Evolutionary conservation across 2,113 vertebrate genomes (phyloP).

Genomic region (Ardeotis arabs): DNA sequence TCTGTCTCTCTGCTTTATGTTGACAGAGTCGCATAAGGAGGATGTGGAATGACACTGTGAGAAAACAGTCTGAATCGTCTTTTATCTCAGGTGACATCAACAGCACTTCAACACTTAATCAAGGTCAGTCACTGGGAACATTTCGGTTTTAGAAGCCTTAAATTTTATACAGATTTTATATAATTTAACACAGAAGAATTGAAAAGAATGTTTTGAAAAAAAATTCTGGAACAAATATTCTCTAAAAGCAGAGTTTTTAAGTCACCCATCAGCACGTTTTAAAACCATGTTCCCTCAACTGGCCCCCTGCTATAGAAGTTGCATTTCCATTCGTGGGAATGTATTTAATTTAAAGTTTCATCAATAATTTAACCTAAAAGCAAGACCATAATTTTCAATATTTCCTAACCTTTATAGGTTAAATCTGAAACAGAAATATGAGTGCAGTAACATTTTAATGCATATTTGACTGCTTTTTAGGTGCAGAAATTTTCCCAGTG

Average conservation of each 20-base stretch:
- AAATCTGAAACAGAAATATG: slow-evolving; percentile 62
- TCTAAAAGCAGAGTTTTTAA: slow-evolving; percentile 60
- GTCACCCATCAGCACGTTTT: slow-evolving; percentile 34
- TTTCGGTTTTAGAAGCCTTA: slow-evolving; percentile 72
- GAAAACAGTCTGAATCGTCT: slow-evolving; percentile 99
- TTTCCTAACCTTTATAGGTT: slow-evolving; percentile 63
- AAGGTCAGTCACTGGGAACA: slow-evolving; percentile 93
- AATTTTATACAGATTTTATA: slow-evolving; percentile 59
- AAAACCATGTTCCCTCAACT: slow-evolving; percentile 71
- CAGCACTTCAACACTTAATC: slow-evolving; percentile 99
- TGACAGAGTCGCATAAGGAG: slow-evolving; percentile 99
- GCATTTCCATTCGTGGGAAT: slow-evolving; percentile 76
- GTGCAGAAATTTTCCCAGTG: slow-evolving; percentile 67
- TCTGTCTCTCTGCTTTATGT: slow-evolving; percentile 73
- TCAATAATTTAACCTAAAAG: slow-evolving; percentile 68
- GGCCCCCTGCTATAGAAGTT: slow-evolving; percentile 68
- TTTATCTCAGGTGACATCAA: slow-evolving; percentile 99
- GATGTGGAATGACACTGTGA: slow-evolving; percentile 99
- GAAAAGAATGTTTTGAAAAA: slow-evolving; percentile 54
- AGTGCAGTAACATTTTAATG: slow-evolving; percentile 64
- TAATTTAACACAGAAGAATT: slow-evolving; percentile 44
- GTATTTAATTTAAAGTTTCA: slow-evolving; percentile 68
- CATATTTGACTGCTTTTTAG: slow-evolving; percentile 64
- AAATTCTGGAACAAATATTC: slow-evolving; percentile 17
- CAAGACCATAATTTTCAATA: slow-evolving; percentile 63